Conservation (phyloP, 2,797 vertebrate species). For the Kryptolebias ocellatus region DNA sequence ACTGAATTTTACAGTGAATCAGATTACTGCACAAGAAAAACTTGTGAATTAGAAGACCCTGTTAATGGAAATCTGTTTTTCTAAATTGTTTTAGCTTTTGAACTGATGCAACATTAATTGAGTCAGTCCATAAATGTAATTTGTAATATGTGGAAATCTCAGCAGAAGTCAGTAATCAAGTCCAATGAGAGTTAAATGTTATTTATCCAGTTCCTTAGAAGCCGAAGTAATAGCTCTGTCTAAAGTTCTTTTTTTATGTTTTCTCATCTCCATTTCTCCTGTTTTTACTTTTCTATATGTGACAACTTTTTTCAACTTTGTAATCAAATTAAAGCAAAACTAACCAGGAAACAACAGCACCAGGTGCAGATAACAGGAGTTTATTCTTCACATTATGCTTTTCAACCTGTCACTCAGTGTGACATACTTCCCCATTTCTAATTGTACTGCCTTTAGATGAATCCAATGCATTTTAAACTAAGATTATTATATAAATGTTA, state of each 20-base stretch:
- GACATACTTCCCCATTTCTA: too few relatives aligned
- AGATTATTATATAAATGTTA: too few relatives aligned
- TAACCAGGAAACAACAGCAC: neutral
- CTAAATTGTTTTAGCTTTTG: too few relatives aligned
- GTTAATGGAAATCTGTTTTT: neutral
- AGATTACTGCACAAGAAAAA: neutral
- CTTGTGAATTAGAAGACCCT: neutral
- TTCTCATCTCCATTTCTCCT: neutral
- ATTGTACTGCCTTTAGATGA: too few relatives aligned
- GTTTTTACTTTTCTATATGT: neutral
- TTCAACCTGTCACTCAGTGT: too few relatives aligned
- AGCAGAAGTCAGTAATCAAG: too few relatives aligned
- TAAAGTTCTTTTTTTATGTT: neutral
- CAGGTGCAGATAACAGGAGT: too few relatives aligned
- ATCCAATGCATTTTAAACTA: too few relatives aligned
- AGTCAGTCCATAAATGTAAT: too few relatives aligned
- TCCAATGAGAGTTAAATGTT: neutral
- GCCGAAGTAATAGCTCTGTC: neutral
- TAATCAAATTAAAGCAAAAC: neutral
- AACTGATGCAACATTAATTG: too few relatives aligned
- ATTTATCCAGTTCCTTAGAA: neutral
- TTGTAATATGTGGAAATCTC: too few relatives aligned
- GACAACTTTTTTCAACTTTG: neutral
- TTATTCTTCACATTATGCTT: neutral
- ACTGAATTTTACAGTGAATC: neutral